Base-by-base conservation (phyloP, 2,888 invertebrate species). In the Nycteola revayana region DNA sequence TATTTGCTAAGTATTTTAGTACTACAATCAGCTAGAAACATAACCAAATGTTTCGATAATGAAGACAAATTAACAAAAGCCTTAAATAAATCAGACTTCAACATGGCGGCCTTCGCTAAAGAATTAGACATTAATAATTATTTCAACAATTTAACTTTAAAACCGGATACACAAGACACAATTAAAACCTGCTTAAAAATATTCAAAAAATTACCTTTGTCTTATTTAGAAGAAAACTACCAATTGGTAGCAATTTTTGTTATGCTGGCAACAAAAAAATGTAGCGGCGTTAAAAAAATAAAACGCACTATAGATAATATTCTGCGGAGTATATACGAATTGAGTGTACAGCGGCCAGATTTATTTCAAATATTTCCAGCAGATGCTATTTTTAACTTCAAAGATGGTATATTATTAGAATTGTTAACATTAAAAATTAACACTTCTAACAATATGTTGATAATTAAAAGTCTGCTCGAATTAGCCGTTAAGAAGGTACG, bases 401-500 rank as follows among this genome's bases (percentile, higher is more conserved):
- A 78, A 39, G 68, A 81, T 10, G 62, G 58, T 27, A 49, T 41
- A 2, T 21, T 87, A 14, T 39, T 86, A 1, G 65, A 85, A 29
- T 53, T 86, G 25, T 45, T 87, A 0, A 81, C 72, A 18, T 59
- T 87, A n/a, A 77, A 71, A 32, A 69, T 75, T 1, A 86, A 79
- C 62, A 72, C 71, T 2, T 58, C 75, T 1, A 85, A 84, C 14
- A 68, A 62, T 31, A 49, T 66, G 9, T 38, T 83, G 4, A 41
- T 84, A 1, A 58, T 85, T 2, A 86, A 75, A 60, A 66, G 63
- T 31, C 42, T 80, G 1, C 42, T 88, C 9, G 86, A 87, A 66
- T 63, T 70, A 0, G 82, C 81, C 1, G 86, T 85, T 0, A 88
- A 79, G 51, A 79, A 79, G 54, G 84, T 87, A 0, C 75, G 77